Base-by-base conservation (phyloP, 30 jellyfish, hydroid and myxozoan species). In the Aurelia aurita region DNA sequence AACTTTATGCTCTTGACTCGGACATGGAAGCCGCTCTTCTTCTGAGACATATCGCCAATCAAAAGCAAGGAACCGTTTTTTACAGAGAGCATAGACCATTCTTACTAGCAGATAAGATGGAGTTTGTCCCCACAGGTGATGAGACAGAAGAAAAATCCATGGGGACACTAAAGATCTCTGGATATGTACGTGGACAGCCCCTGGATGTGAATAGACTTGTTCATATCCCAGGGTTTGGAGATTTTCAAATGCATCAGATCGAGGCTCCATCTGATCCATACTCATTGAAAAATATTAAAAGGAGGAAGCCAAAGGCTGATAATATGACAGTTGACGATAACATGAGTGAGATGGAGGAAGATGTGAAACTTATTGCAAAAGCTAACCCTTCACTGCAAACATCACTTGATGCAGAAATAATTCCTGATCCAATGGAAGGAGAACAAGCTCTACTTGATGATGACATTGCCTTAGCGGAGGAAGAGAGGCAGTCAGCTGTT, bases 381-480 rank as follows among this genome's bases (percentile, higher is more conserved):
- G 85, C 98, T 14, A 89, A 91, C 58, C 94, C 96, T 14, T 19
- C 86, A 0, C 72, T 59, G 58, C 98, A 91, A 55, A 62, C 74
- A 7, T 44, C 98, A 13, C 86, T 91, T 62, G 93, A 70, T 25
- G 23, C 86, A 5, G 98, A 91, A 69, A 94, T 95, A 25, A 85
- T 63, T 14, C 86, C 87, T 66, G 98, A 91, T 39, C 94, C 91
- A 32, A 84, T 85, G 96, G 96, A 85, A 15, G 93, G 89, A 19
- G 98, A 91, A 32, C 98, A 91, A 64, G 84, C 98, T 13, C 35
- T 84, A 94, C 98, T 95, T 53, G 84, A 83, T 34, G 98, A 91
- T 77, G 96, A 85, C 22, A 62, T 84, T 59, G 77, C 89, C 19
- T 26, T 25, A 15, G 79, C 77, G 53, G 45, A 29, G 2, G 85